A percentile compares a stretch with the other conserved stretches of the same genome.
Evolutionary conservation across 2,797 vertebrate species (phyloP).

Genomic region (Pipistrellus pygmaeus): DNA sequence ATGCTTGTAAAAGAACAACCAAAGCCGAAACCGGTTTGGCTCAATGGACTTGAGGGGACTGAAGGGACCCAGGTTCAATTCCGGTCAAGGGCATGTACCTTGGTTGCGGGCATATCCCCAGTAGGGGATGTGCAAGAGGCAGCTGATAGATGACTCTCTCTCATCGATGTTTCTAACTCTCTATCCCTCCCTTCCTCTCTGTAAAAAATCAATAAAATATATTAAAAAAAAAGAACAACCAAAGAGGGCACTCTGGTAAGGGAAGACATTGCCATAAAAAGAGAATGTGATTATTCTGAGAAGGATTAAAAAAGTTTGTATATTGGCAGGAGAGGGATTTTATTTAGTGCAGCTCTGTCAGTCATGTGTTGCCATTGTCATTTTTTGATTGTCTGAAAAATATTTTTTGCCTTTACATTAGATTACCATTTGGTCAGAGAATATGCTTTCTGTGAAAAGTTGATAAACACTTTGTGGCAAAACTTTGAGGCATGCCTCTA

Average conservation of each 20-base stretch:
- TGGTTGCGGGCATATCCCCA: too few species aligned
- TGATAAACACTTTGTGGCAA: not conserved
- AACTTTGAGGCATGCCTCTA: not conserved
- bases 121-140: too few species aligned
- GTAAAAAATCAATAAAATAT: too few species aligned
- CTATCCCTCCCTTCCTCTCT: too few species aligned
- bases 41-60: too few species aligned
- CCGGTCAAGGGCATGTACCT: too few species aligned
- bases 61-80: too few species aligned
- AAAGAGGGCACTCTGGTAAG: not conserved
- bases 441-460: too few species aligned
- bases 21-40: too few species aligned
- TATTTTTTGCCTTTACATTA: not conserved
- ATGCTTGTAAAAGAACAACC: not conserved
- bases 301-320: not conserved
- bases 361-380: not conserved
- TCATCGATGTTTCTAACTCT: too few species aligned
- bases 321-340: not conserved
- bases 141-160: too few species aligned
- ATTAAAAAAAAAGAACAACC: not conserved
- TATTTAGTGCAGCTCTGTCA: not conserved
- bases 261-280: not conserved
- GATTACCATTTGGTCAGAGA: too few species aligned
- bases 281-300: not conserved
- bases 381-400: not conserved